These are phyloP conservation scores for Okamejei kenojei DNA, from an alignment of 2,797 vertebrate species.

Conservation along the genomic window DNA sequence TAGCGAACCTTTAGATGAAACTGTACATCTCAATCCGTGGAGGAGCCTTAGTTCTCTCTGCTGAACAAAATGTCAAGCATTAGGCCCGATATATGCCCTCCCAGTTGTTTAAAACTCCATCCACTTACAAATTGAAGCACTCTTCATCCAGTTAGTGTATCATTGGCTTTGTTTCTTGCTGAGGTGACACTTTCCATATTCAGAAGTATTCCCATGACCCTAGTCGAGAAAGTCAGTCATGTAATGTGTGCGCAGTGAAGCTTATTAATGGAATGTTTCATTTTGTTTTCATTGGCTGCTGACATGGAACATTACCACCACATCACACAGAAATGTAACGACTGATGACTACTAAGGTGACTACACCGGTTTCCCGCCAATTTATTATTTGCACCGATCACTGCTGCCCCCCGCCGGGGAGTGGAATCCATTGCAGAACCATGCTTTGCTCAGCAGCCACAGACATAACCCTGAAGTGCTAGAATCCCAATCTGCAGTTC, in stretches of 20 bases:
- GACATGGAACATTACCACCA: slow-evolving; percentile 30
- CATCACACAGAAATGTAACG: neutral
- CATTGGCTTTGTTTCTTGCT: slow-evolving; percentile 12
- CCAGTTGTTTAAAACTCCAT: neutral
- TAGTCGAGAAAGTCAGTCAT: neutral
- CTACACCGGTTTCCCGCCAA: neutral
- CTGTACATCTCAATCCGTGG: neutral
- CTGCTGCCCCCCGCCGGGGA: neutral
- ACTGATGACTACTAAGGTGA: neutral
- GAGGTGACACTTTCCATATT: neutral
- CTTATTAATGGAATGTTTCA: slow-evolving; percentile 19
- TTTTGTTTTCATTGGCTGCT: slow-evolving; percentile 34
- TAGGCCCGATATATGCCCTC: too few species aligned
- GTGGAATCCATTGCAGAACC: neutral
- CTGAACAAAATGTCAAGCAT: neutral
- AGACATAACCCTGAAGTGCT: neutral
- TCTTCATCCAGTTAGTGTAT: neutral
- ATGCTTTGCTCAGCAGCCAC: too few species aligned
- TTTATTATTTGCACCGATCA: neutral
- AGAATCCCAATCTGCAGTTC: neutral
- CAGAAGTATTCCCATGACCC: slow-evolving; percentile 17
- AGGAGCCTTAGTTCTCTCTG: neutral
- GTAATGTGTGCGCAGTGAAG: neutral
- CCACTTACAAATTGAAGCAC: neutral
- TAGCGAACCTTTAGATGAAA: too few species aligned